Base-by-base conservation (phyloP, 2,797 vertebrate genomes). In the Pempheris klunzingeri region DNA sequence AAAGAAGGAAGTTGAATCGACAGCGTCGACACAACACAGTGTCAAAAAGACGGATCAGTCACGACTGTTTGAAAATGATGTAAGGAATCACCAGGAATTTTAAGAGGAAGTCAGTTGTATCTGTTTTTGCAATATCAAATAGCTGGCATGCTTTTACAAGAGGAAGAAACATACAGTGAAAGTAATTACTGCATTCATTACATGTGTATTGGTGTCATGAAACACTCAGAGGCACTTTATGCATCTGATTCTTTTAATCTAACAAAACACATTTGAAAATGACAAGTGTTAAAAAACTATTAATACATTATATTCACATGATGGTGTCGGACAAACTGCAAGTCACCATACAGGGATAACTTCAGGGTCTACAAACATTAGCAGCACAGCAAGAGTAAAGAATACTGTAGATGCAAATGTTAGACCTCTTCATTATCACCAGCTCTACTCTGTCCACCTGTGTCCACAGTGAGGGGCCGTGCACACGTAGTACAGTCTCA, bases 401-500 rank as follows among this genome's bases (percentile, higher is more conserved):
- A n/a, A 50, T 18, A 14, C 7, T 15, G 28, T 4, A 74, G 58
- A 88, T 54, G 26, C n/a, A 74, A 43, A 68, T 63, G 49, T 43
- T 18, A 9, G 49, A 77, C 6, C 13, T 57, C 49, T 66, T 44
- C 22, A 54, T 32, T n/a, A 28, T 22, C 41, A 39, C 7, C 28
- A n/a, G 62, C 69, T 79, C 77, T 84, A 99, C 88, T 98, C 97
- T 0, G 97, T 98, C 97, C 97, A 99, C 72, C 97, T 94, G 89
- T 98, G 97, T 87, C 97, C 97, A 14, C 97, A 99, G 91, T 99
- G 97, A 3, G 97, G 97, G 1, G 97, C 97, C 0, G 97, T 98
- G 91, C 97, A 99, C 13, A 99, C 97, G 6, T 98, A 99, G 87
- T 99, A 99, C 24, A 99, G 92, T 53, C 97, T 93, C 97, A 99